Percentiles rank a stretch among this genome's conserved stretches.
Evolutionary conservation across 2,888 invertebrate genomes (phyloP).

Genomic region (Oxyscelio sp.): DNA sequence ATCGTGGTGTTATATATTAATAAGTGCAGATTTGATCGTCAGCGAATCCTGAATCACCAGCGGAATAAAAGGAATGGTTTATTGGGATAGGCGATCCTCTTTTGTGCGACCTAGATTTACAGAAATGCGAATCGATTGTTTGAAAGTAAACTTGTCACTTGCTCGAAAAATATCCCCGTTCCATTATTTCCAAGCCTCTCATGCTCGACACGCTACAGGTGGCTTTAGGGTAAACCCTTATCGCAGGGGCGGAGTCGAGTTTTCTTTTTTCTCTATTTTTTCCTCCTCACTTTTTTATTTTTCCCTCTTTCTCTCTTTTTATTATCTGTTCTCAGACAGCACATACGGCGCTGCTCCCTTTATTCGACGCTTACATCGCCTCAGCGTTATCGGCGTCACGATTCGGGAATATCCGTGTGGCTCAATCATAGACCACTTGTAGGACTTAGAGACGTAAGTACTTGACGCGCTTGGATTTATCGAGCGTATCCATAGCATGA

Average conservation of each 20-base stretch:
- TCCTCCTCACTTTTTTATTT: slow-evolving; percentile 29
- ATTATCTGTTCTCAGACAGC: slow-evolving; percentile 61
- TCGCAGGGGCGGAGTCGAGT: slow-evolving; percentile 61
- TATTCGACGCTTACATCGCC: slow-evolving; percentile 70
- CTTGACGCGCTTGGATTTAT: slow-evolving; percentile 68
- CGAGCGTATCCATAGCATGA: slow-evolving; percentile 48
- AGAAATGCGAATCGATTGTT: slow-evolving; percentile 73
- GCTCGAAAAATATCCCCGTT: slow-evolving; percentile 75
- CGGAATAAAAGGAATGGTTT: slow-evolving; percentile 43
- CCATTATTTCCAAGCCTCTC: slow-evolving; percentile 75
- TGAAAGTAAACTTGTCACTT: slow-evolving; percentile 71
- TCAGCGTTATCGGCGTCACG: slow-evolving; percentile 56
- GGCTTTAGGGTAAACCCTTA: slow-evolving; percentile 73
- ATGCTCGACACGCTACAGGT: slow-evolving; percentile 74
- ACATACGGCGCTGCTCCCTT: slow-evolving; percentile 74
- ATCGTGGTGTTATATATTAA: slow-evolving; percentile 39
- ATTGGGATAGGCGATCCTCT: slow-evolving; percentile 48
- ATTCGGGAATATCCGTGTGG: slow-evolving; percentile 59
- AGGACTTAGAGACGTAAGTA: slow-evolving; percentile 66
- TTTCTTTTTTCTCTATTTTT: slow-evolving; percentile 63
- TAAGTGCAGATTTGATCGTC: slow-evolving; percentile 38
- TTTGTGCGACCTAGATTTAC: slow-evolving; percentile 62
- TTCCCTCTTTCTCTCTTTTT: slow-evolving; percentile 38
- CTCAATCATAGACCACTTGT: slow-evolving; percentile 66
- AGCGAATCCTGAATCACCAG: slow-evolving; percentile 4